Percentiles rank a stretch among this genome's conserved stretches.
Evolutionary conservation across 2,888 invertebrate species (phyloP).

Genomic region (Clistopyga incitator): DNA sequence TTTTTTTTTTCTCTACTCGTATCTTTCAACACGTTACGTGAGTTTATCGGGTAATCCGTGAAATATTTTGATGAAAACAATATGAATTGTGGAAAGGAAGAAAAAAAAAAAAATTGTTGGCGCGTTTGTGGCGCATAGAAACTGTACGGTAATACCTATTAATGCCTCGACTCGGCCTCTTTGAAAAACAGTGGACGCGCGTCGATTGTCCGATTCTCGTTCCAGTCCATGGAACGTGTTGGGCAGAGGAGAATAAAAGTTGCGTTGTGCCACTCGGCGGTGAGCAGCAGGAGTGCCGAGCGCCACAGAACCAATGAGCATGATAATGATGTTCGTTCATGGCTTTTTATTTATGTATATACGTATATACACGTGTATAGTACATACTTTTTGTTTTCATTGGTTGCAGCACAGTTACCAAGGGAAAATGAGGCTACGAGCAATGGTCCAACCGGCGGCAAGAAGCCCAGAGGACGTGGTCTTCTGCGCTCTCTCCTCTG

Average conservation of each 20-base stretch:
- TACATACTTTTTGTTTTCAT: constrained; percentile 24
- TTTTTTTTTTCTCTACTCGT: not conserved
- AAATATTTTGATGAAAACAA: not conserved
- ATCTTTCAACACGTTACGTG: not conserved
- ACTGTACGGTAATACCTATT: constrained; percentile 15
- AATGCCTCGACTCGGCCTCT: not conserved
- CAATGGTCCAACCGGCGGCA: constrained; percentile 85
- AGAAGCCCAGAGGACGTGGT: constrained; percentile 89
- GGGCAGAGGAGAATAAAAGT: constrained; percentile 51
- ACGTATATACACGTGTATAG: constrained; percentile 17
- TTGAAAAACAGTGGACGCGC: constrained; percentile 50
- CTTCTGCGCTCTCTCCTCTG: constrained; percentile 95
- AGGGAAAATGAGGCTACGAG: constrained; percentile 86
- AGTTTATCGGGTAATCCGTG: not conserved
- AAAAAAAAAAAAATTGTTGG: not conserved
- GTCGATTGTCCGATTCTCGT: constrained; percentile 58
- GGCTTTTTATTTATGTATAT: too few relatives aligned
- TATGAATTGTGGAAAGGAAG: too few relatives aligned
- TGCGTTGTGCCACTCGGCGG: constrained; percentile 41
- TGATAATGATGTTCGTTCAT: constrained; percentile 49
- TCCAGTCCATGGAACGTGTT: constrained; percentile 49
- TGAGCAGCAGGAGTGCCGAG: constrained; percentile 47
- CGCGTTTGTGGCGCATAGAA: not conserved
- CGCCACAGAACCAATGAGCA: constrained; percentile 40
- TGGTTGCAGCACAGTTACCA: constrained; percentile 85